Conservation (phyloP, 1,140 invertebrate species). For the Schlechtendalia chinensis region DNA sequence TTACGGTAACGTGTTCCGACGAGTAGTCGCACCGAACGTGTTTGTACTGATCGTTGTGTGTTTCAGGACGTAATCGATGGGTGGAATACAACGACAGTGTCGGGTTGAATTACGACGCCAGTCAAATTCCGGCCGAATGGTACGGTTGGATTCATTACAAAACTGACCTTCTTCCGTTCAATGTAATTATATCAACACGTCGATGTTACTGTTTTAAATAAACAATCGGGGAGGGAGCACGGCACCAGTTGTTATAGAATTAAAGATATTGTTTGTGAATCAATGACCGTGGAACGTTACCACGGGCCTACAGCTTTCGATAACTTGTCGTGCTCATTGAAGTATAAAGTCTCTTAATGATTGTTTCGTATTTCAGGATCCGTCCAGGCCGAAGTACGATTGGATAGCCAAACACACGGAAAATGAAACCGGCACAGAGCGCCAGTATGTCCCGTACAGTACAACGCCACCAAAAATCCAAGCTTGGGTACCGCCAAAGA, state of each 20-base stretch:
- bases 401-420: slow-evolving; percentile 84
- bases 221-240: too few species aligned
- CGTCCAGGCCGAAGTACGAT: slow-evolving; percentile 71
- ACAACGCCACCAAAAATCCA: slow-evolving; percentile 83
- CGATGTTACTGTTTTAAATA: too few species aligned
- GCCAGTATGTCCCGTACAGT: slow-evolving; percentile 83
- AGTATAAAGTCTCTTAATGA: too few species aligned
- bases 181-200: slow-evolving; percentile 51
- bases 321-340: too few species aligned
- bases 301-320: too few species aligned
- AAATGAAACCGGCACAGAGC: slow-evolving; percentile 77
- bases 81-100: slow-evolving; percentile 78
- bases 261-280: too few species aligned
- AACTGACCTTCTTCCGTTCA: slow-evolving; percentile 71
- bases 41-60: neutral
- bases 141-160: slow-evolving; percentile 84
- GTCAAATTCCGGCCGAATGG: slow-evolving; percentile 91
- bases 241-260: too few species aligned
- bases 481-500: slow-evolving; percentile 71
- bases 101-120: slow-evolving; percentile 87
- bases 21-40: too few species aligned
- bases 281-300: too few species aligned
- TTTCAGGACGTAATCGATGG: slow-evolving; percentile 83
- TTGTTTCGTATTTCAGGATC: slow-evolving; percentile 58
- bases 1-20: slow-evolving; percentile 63